These are phyloP conservation scores for Peromyscus californicus DNA, from an alignment of 2,113 vertebrate species.

Conservation along the genomic window DNA sequence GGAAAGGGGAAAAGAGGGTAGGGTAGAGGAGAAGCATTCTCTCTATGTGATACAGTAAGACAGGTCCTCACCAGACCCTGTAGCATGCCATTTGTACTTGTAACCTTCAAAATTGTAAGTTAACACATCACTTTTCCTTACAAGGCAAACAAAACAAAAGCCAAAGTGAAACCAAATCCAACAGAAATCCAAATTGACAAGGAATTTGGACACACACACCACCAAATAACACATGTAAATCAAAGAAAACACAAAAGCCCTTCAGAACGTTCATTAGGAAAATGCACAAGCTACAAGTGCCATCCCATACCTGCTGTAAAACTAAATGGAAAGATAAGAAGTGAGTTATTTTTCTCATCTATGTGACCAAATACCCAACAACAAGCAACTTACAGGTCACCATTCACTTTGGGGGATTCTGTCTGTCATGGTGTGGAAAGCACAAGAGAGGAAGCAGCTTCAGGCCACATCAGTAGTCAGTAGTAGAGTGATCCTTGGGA, in stretches of 20 bases:
- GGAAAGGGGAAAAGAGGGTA: no score
- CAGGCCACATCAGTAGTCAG: background rate
- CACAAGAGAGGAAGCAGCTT: background rate
- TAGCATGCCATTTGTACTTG: no score
- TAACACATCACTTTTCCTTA: background rate
- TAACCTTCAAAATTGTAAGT: background rate
- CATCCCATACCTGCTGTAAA: no score
- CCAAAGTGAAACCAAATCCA: background rate
- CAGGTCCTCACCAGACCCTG: no score
- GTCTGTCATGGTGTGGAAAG: background rate
- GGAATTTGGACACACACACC: background rate
- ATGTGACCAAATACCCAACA: background rate
- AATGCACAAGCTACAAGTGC: no score
- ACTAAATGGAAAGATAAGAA: background rate
- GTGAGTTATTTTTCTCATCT: background rate
- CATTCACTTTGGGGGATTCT: background rate
- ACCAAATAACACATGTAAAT: background rate
- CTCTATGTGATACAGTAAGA: background rate
- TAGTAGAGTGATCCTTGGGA: background rate
- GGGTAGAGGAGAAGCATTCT: background rate
- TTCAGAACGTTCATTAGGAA: background rate
- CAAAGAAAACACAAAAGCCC: accelerated
- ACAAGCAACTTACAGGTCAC: no score
- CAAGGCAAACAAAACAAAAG: background rate
- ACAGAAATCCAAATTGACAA: background rate